Evolutionary conservation across 2,113 vertebrate species (phyloP).

Genomic region (Ciconia stormi): DNA sequence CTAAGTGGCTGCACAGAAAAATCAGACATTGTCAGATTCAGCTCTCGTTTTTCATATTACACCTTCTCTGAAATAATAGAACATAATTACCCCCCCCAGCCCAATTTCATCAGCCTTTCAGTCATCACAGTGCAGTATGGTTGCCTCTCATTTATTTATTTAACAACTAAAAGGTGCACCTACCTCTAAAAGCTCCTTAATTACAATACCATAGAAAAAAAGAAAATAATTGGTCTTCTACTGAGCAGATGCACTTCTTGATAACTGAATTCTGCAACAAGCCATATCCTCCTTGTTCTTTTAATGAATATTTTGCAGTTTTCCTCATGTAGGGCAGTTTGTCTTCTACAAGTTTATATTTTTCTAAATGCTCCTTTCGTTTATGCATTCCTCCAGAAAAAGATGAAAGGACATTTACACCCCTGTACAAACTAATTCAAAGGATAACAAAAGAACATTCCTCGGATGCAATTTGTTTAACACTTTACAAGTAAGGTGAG

Average conservation of each 20-base stretch:
- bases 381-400: not conserved
- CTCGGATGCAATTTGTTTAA: not conserved
- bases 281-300: not conserved
- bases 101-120: not conserved
- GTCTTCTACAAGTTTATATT: not conserved
- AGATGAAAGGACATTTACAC: not conserved
- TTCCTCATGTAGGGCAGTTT: not conserved
- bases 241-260: not conserved
- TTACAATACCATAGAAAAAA: not conserved
- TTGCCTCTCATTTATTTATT: not conserved
- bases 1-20: not conserved
- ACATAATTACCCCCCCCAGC: not conserved
- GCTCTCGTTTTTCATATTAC: not conserved
- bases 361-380: not conserved
- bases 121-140: not conserved
- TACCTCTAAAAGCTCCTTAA: not conserved
- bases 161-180: not conserved
- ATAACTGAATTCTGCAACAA: not conserved
- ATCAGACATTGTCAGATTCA: not conserved
- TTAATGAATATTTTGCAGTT: not conserved
- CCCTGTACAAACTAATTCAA: not conserved
- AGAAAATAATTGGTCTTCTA: not conserved
- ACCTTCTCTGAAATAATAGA: not conserved
- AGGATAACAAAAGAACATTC: not conserved
- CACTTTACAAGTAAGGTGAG: not conserved